Evolutionary conservation across 1,140 invertebrate genomes (phyloP).

Genomic region (Ips nitidus): DNA sequence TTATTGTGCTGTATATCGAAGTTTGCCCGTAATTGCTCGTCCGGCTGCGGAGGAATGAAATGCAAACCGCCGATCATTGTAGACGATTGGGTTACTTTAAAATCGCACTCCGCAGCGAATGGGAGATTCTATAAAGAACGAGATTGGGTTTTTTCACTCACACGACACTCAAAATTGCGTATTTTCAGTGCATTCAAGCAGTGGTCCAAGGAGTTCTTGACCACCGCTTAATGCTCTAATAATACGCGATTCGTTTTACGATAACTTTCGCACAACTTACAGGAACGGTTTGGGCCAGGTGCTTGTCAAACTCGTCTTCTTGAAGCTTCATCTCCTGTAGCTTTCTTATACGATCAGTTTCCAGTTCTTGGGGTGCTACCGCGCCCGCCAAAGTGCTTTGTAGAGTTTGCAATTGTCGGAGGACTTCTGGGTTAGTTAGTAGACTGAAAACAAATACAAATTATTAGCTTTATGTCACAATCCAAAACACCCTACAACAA

Average conservation of each 20-base stretch:
- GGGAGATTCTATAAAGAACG: constrained; percentile 58
- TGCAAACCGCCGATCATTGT: constrained; percentile 53
- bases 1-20: constrained; percentile 34
- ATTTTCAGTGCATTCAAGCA: not conserved
- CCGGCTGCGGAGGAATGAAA: constrained; percentile 57
- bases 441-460: constrained; percentile 55
- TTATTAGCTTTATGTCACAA: not conserved
- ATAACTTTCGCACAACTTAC: constrained; percentile 50
- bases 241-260: not conserved
- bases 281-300: constrained; percentile 70
- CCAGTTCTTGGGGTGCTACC: constrained; percentile 56
- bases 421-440: constrained; percentile 72
- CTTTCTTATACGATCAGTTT: constrained; percentile 69
- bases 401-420: constrained; percentile 70
- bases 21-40: constrained; percentile 21
- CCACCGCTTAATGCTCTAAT: too few species aligned
- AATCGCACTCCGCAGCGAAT: constrained; percentile 68
- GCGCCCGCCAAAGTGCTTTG: constrained; percentile 55
- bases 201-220: too few species aligned
- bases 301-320: constrained; percentile 78
- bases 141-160: constrained; percentile 7
- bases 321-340: constrained; percentile 72
- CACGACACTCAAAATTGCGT: not conserved
- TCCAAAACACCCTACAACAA: too few species aligned
- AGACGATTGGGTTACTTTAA: constrained; percentile 56